A percentile compares a stretch with the other conserved stretches of the same genome.
phyloP scores from a whole-genome alignment of 2,888 invertebrate species.

The Habrosyne pyritoides region DNA sequence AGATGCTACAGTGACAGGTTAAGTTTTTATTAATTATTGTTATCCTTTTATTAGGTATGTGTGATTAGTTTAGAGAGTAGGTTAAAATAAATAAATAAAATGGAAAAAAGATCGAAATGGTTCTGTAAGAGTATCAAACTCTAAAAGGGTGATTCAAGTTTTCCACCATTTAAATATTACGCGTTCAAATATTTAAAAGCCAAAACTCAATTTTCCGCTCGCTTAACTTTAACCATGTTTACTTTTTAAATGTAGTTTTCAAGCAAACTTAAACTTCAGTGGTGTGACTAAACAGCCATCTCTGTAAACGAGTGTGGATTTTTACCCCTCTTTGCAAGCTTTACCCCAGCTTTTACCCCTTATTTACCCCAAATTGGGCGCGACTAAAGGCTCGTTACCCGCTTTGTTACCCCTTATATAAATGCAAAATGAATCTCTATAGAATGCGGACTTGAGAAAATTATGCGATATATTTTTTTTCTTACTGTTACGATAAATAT shows the following conservation, averaged over 20 bases:
- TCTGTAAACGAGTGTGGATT: background rate
- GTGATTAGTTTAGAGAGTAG: no score
- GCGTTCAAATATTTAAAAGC: background rate
- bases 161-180: background rate
- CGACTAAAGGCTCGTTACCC: constrained; percentile 15
- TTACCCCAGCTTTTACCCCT: background rate
- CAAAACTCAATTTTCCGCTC: background rate
- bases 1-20: no score
- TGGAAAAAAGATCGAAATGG: no score
- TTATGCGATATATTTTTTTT: background rate
- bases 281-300: background rate
- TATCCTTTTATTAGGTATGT: no score
- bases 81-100: no score
- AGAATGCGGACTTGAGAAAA: background rate
- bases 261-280: background rate
- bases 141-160: no score
- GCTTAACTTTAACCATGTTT: background rate
- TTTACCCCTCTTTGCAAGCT: background rate
- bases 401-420: constrained; percentile 13
- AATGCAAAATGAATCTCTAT: constrained; percentile 7
- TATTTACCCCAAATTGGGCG: constrained; percentile 16
- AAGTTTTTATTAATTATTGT: no score
- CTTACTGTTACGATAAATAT: background rate
- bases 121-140: no score
- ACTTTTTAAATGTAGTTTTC: background rate